phyloP scores from a whole-genome alignment of 1,140 invertebrate genomes.

The Bombus difficillimus region DNA sequence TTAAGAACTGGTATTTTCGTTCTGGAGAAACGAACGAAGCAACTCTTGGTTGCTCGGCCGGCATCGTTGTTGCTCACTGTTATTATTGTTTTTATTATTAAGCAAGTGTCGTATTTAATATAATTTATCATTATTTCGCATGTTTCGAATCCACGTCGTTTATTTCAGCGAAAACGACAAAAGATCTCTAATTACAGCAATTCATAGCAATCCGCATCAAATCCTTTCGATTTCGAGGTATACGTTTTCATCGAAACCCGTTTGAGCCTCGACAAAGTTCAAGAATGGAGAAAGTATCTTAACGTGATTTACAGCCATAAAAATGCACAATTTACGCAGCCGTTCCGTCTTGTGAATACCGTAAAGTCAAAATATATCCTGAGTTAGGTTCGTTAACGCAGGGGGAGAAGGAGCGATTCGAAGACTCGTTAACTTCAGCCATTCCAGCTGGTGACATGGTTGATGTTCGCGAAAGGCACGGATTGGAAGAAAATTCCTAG shows the following conservation, averaged over 20 bases:
- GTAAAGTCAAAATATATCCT: background rate
- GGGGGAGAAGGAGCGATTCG: background rate
- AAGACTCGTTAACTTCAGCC: background rate
- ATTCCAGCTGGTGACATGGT: background rate
- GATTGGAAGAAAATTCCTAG: conserved; percentile 35
- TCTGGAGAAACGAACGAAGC: no score
- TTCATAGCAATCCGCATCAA: background rate
- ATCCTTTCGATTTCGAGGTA: background rate
- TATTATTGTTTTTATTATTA: no score
- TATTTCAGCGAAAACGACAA: background rate
- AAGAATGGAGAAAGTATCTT: background rate
- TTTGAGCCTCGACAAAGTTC: background rate
- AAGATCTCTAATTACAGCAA: background rate
- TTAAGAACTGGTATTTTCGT: no score
- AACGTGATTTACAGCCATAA: background rate
- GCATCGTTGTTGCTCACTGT: no score
- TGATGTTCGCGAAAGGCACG: conserved; percentile 11
- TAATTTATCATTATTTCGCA: background rate
- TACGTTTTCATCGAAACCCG: background rate
- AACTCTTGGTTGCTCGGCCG: no score
- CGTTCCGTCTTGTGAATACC: background rate
- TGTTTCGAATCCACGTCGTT: no score
- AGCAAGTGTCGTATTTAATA: no score
- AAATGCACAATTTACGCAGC: background rate
- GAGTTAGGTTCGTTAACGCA: conserved; percentile 1